Conservation (phyloP, 2,797 vertebrate species). For the Fistularia tabacaria region DNA sequence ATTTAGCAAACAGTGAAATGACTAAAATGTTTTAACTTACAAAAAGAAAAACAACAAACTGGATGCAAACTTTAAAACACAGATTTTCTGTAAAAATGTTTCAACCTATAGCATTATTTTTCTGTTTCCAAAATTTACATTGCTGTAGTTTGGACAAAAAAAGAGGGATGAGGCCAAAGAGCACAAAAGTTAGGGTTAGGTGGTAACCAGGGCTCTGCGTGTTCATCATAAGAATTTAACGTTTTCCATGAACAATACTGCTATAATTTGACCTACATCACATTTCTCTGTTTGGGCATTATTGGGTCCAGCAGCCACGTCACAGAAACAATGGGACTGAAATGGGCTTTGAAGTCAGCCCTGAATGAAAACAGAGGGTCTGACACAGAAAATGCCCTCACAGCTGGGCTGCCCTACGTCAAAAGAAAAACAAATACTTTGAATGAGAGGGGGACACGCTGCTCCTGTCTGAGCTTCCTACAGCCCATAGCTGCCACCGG, state of each 20-base stretch:
- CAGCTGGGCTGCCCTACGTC: conserved; percentile 79
- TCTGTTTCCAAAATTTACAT: too few species aligned
- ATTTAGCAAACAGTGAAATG: conserved; percentile 19
- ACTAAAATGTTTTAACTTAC: too few species aligned
- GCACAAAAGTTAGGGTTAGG: conserved; percentile 46
- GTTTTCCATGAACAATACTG: conserved; percentile 79
- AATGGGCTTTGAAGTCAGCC: conserved; percentile 90
- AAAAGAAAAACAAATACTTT: conserved; percentile 95
- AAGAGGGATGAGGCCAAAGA: conserved; percentile 38
- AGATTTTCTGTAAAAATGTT: too few species aligned
- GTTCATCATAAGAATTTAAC: conserved; percentile 81
- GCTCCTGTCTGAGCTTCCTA: conserved; percentile 85
- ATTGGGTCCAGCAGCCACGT: conserved; percentile 88
- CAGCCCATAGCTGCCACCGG: conserved; percentile 75
- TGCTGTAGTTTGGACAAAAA: too few species aligned
- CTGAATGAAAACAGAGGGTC: conserved; percentile 83
- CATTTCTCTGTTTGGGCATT: conserved; percentile 93
- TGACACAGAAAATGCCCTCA: conserved; percentile 84
- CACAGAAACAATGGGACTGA: conserved; percentile 86
- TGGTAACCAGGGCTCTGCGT: conserved; percentile 84
- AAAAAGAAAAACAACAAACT: too few species aligned
- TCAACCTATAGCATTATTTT: too few species aligned
- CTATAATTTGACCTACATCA: conserved; percentile 93
- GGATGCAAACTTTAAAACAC: too few species aligned
- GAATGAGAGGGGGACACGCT: conserved; percentile 82